Percentiles rank a stretch among this genome's conserved stretches.
phyloP scores from a whole-genome alignment of 2,888 invertebrate species.

The Marasmarcha lunaedactyla region DNA sequence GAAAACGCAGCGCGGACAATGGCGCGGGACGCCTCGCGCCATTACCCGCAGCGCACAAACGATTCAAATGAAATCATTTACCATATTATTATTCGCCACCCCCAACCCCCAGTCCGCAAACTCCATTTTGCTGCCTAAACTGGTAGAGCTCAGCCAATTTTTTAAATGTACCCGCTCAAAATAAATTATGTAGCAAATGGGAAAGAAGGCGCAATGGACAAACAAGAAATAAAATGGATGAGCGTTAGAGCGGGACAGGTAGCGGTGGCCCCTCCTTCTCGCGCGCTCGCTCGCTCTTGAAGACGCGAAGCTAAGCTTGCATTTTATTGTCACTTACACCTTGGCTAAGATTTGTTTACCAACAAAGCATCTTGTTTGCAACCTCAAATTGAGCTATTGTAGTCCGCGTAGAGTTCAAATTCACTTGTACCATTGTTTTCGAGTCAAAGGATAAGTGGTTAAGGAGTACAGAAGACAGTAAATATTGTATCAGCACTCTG shows the following conservation, averaged over 20 bases:
- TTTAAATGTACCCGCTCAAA: slow-evolving; percentile 64
- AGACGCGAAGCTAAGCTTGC: slow-evolving; percentile 66
- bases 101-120: slow-evolving; percentile 29
- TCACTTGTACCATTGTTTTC: slow-evolving; percentile 9
- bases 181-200: slow-evolving; percentile 65
- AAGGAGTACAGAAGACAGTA: slow-evolving; percentile 38
- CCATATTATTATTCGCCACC: slow-evolving; percentile 39
- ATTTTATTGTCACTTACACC: slow-evolving; percentile 69
- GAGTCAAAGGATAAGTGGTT: slow-evolving; percentile 21
- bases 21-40: slow-evolving; percentile 41
- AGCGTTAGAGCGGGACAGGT: slow-evolving; percentile 43
- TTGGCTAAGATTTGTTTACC: slow-evolving; percentile 49
- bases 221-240: slow-evolving; percentile 61
- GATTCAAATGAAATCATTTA: slow-evolving; percentile 66
- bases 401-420: slow-evolving; percentile 21
- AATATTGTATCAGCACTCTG: slow-evolving; percentile 52
- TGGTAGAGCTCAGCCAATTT: slow-evolving; percentile 56
- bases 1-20: slow-evolving; percentile 49
- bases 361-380: slow-evolving; percentile 24
- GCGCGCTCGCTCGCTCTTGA: slow-evolving; percentile 33
- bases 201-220: slow-evolving; percentile 48
- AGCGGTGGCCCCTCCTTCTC: slow-evolving; percentile 29
- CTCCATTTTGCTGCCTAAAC: slow-evolving; percentile 53
- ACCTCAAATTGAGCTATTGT: slow-evolving; percentile 21
- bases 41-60: slow-evolving; percentile 45